phyloP scores from a whole-genome alignment of 2,888 invertebrate genomes.

The Eupithecia subumbrata region DNA sequence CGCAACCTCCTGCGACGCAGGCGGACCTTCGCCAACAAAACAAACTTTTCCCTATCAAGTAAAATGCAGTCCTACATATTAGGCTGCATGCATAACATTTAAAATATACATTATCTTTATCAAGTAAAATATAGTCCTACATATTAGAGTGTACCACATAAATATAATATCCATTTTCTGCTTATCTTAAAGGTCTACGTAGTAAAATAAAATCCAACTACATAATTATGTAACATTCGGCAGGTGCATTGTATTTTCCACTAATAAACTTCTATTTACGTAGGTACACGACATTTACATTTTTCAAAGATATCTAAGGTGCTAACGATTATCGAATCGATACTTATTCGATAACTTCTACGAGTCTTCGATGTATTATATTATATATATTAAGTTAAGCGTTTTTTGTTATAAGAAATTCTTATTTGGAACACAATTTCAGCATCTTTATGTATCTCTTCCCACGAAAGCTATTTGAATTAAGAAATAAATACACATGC shows the following conservation, averaged over 20 bases:
- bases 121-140: neutral
- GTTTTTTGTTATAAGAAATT: neutral
- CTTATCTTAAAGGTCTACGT: neutral
- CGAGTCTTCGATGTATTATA: neutral
- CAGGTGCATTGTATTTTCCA: neutral
- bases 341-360: neutral
- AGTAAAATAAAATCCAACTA: neutral
- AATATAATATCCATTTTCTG: neutral
- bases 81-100: too few relatives aligned
- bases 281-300: neutral
- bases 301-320: neutral
- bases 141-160: neutral
- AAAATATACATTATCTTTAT: too few relatives aligned
- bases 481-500: constrained; percentile 45
- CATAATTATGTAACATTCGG: neutral
- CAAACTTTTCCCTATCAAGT: neutral
- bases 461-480: constrained; percentile 41
- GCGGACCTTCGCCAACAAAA: too few relatives aligned
- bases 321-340: neutral
- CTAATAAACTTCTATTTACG: neutral
- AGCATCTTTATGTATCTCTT: constrained; percentile 32
- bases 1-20: too few relatives aligned
- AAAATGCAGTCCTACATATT: too few relatives aligned
- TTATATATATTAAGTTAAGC: neutral
- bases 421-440: constrained; percentile 12